Percentiles rank a stretch among this genome's conserved stretches.
Conservation (phyloP, 2,113 vertebrate genomes). For the Oryzias melastigma region DNA sequence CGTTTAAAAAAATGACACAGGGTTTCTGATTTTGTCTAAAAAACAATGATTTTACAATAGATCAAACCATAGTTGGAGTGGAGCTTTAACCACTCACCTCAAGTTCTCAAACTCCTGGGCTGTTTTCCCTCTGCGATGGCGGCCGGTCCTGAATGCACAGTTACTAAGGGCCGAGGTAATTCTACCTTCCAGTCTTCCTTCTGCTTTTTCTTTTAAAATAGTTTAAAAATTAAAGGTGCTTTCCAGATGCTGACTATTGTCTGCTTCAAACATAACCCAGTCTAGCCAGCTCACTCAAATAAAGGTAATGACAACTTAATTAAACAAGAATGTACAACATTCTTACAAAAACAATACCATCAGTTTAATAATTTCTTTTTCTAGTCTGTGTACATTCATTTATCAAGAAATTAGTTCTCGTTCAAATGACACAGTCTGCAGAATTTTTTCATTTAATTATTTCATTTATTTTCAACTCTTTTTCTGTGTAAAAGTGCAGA, state of each 20-base stretch:
- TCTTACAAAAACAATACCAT: slow-evolving; percentile 27
- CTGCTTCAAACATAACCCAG: slow-evolving; percentile 47
- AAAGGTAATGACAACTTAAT: slow-evolving; percentile 42
- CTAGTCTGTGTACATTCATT: slow-evolving; percentile 1
- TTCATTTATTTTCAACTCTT: slow-evolving; percentile 7
- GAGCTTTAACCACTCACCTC: slow-evolving; percentile 15
- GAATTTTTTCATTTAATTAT: background rate
- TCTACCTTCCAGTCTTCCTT: slow-evolving; percentile 11
- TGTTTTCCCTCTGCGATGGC: slow-evolving; percentile 59
- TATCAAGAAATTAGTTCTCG: background rate
- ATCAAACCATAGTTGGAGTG: too few species aligned
- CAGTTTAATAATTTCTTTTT: slow-evolving; percentile 7
- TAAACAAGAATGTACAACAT: slow-evolving; percentile 41
- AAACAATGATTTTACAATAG: too few species aligned
- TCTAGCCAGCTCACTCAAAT: slow-evolving; percentile 59
- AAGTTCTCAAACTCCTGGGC: slow-evolving; percentile 57
- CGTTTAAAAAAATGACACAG: too few species aligned
- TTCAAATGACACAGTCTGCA: too few species aligned
- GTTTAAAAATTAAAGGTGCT: slow-evolving; percentile 29
- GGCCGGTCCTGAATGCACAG: slow-evolving; percentile 54
- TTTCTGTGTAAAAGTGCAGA: slow-evolving; percentile 27
- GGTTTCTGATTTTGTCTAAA: too few species aligned
- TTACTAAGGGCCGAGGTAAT: slow-evolving; percentile 23
- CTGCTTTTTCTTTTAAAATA: slow-evolving; percentile 13
- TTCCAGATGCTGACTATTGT: slow-evolving; percentile 71